Evolutionary conservation across 1,140 invertebrate species (phyloP).

Genomic region (Heliconius nattereri): DNA sequence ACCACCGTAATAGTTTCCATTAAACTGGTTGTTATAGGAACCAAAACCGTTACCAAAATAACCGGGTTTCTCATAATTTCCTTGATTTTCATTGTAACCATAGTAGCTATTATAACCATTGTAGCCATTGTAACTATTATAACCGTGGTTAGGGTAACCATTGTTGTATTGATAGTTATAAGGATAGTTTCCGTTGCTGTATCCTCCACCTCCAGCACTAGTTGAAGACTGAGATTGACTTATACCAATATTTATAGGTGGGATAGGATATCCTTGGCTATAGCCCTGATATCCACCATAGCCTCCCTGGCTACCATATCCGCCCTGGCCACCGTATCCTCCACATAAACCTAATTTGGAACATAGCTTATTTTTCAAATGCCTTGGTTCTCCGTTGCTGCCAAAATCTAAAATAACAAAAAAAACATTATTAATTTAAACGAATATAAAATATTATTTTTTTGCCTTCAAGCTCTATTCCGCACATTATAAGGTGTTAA

Average conservation of each 20-base stretch:
- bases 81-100: background rate
- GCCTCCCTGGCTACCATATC: conserved; percentile 42
- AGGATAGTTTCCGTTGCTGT: conserved; percentile 54
- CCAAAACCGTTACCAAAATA: conserved; percentile 57
- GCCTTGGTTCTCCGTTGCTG: conserved; percentile 43
- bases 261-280: conserved; percentile 47
- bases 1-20: conserved; percentile 63
- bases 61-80: conserved; percentile 38
- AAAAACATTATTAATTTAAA: too few species aligned
- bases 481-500: too few species aligned
- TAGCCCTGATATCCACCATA: conserved; percentile 45
- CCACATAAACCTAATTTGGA: conserved; percentile 57
- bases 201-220: conserved; percentile 59
- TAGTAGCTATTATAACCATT: conserved; percentile 38
- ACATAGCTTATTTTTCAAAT: conserved; percentile 55
- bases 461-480: too few species aligned
- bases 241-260: conserved; percentile 69
- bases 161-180: conserved; percentile 67
- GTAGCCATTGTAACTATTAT: conserved; percentile 38
- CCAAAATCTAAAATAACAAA: conserved; percentile 20
- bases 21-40: conserved; percentile 64
- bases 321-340: conserved; percentile 37
- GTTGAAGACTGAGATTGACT: conserved; percentile 72
- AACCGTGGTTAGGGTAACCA: conserved; percentile 33
- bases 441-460: too few species aligned